Evolutionary conservation across 2,797 vertebrate genomes (phyloP), one percentile per base, ranked within the genome.

Genomic region (Podarcis lilfordi): DNA sequence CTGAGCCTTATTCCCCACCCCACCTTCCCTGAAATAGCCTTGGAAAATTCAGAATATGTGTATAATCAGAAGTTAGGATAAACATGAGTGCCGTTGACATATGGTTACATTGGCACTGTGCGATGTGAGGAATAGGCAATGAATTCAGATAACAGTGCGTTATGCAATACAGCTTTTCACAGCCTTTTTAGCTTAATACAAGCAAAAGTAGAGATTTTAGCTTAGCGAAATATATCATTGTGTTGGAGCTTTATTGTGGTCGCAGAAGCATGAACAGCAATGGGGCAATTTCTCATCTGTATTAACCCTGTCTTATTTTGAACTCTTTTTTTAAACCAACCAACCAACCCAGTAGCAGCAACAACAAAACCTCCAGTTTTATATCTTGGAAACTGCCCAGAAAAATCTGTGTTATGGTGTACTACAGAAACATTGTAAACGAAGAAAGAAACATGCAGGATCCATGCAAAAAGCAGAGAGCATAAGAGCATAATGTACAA

Each of bases 31-130:
- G 37, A 19, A 69, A 21, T 69, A 82, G 64, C 40, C 66, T 69
- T 29, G 37, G 79, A 43, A 69, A 40, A 29, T 29, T 82, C 27
- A 5, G 64, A 13, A 21, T 29, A 69, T 82, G 45, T 45, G 64
- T 64, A 82, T 45, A 82, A 69, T 69, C 64, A 82, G 35, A 69
- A 82, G 61, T 82, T 82, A 82, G 64, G 64, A 82, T 45, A 81
- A 43, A 69, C 40, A 11, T n/a, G 29, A 82, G 81, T 82, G 81
- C 64, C 3, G 9, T 21, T 72, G n/a, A 50, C 43, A 50, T 83
- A 83, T 83, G 37, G 68, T 72, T 71, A 11, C 43, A 6, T n/a
- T 83, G 82, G 82, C 82, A 72, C 3, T 10, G 43, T 13, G 68
- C 43, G 45, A 11, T 32, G 4, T 37, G 40, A 72, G 19, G 43